Evolutionary conservation across 2,888 invertebrate genomes (phyloP), one percentile per base, ranked within the genome.

Genomic region (Torymus aiolomorphi): DNA sequence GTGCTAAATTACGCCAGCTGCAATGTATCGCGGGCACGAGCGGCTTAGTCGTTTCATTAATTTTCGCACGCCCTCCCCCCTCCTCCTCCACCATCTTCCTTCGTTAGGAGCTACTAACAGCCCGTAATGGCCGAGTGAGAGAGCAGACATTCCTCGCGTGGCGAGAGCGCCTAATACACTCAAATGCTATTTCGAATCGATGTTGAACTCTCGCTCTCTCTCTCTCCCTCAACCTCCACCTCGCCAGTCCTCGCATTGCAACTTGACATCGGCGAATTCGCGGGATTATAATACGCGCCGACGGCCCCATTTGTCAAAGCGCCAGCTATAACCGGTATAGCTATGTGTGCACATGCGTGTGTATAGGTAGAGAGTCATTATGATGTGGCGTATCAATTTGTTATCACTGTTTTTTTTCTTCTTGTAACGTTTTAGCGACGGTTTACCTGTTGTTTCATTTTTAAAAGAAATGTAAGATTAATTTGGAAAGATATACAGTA

Each of bases 1-100:
- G 82, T 82, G 83, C 82, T 86, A 86, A 86, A 86, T 86, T 86
- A 85, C 82, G 81, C 79, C 79, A 81, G 82, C 82, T 82, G 83
- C 84, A 84, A 80, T 80, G 82, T 73, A 83, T 83, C 74, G 77
- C 8, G 42, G 8, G 42, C 5, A 8, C 42, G 42, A 42, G 42
- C 83, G 80, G 83, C 79, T 85, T 84, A 84, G 82, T 79, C 83
- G 84, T 78, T 73, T 74, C 78, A 69, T 77, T 77, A 77, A 77
- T 77, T 79, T 70, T 66, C 76, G 49, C 65, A 65, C 49, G 54
- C 11, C 5, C 42, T 5, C 42, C 42, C 1, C 8, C 42, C 42
- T 8, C 8, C 20, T 20, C 20, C 20, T 20, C 20, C 20, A 20
- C 8, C 4, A 5, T 8, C 42, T 42, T 42, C 67, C 74, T 61